Evolutionary conservation across 2,888 invertebrate genomes (phyloP).

Genomic region (Eulithis testata): DNA sequence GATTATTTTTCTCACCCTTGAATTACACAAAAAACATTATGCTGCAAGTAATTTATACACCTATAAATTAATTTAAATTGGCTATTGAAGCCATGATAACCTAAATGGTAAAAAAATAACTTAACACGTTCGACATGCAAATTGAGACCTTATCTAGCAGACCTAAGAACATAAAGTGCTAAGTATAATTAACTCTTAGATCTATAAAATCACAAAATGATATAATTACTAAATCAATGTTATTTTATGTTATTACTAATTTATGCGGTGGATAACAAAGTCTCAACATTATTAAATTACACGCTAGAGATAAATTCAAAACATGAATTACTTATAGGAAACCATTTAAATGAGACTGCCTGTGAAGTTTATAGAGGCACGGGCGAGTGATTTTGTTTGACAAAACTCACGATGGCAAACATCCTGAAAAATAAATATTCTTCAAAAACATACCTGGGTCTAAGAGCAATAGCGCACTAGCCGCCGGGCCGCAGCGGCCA

Average conservation of each 20-base stretch:
- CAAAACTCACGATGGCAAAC: too few relatives aligned
- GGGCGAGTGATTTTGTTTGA: too few relatives aligned
- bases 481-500: too few relatives aligned
- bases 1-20: background rate
- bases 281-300: constrained; percentile 24
- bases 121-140: constrained; percentile 25
- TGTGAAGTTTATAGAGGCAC: too few relatives aligned
- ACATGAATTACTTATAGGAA: background rate
- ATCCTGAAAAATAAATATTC: too few relatives aligned
- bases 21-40: background rate
- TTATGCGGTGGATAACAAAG: constrained; percentile 45
- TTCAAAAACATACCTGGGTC: too few relatives aligned
- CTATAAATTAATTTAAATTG: background rate
- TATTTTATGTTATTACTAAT: constrained; percentile 28
- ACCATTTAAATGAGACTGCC: too few relatives aligned
- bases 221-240: background rate
- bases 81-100: background rate
- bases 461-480: too few relatives aligned
- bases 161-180: constrained; percentile 19
- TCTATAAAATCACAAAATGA: constrained; percentile 45
- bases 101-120: background rate
- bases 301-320: background rate
- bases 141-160: background rate
- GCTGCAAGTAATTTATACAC: too few relatives aligned
- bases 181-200: constrained; percentile 29